Evolutionary conservation across 1,140 invertebrate genomes (phyloP).

Genomic region (Formica selysi): DNA sequence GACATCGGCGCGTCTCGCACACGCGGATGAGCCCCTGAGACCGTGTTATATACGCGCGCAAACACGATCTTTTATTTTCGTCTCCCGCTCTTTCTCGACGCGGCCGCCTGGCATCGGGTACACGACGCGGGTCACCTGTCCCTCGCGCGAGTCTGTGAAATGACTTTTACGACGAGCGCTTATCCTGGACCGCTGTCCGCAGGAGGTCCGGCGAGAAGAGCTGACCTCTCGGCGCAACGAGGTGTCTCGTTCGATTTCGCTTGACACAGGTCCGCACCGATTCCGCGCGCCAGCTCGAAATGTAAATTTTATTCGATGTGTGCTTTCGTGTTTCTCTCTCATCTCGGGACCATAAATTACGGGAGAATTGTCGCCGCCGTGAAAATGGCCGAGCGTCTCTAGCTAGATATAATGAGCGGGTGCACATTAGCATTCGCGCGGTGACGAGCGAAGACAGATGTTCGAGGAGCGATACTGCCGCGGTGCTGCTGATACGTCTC

Average conservation of each 20-base stretch:
- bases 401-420: constrained; percentile 33
- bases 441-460: constrained; percentile 54
- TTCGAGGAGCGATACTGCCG: constrained; percentile 23
- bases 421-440: constrained; percentile 44
- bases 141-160: constrained; percentile 81
- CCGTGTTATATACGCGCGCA: constrained; percentile 59
- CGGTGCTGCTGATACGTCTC: constrained; percentile 25
- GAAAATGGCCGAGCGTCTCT: constrained; percentile 6
- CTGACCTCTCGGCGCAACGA: constrained; percentile 81
- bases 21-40: neutral
- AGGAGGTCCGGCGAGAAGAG: constrained; percentile 81
- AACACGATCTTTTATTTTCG: constrained; percentile 63
- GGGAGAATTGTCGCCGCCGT: constrained; percentile 42
- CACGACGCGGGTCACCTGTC: constrained; percentile 82
- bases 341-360: constrained; percentile 81
- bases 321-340: constrained; percentile 46
- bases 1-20: constrained; percentile 21
- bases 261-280: constrained; percentile 71
- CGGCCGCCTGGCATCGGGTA: constrained; percentile 33
- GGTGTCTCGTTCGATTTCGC: constrained; percentile 83
- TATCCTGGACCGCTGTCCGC: constrained; percentile 77
- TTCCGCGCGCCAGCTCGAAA: constrained; percentile 18
- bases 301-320: constrained; percentile 84
- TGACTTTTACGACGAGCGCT: constrained; percentile 84
- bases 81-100: constrained; percentile 21